phyloP scores from a whole-genome alignment of 2,888 invertebrate genomes.

The Rotaria magnacalcarata region DNA sequence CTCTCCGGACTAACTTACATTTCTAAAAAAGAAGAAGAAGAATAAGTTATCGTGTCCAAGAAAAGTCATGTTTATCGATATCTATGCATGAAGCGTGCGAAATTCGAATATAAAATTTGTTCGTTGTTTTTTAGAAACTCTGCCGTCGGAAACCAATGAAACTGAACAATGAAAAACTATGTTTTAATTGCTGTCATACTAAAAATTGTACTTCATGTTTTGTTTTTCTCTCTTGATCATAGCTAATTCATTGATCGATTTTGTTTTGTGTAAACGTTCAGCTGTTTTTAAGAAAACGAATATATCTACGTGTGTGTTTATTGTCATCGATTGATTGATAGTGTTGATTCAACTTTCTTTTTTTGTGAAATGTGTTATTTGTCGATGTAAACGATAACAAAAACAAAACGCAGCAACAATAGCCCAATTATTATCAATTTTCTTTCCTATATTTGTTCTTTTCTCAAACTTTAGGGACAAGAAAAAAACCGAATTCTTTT shows the following conservation, averaged over 20 bases:
- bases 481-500: not conserved
- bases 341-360: not conserved
- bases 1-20: too few species aligned
- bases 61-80: too few species aligned
- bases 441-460: not conserved
- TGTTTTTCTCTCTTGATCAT: not conserved
- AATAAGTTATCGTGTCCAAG: too few species aligned
- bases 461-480: not conserved
- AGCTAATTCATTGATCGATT: not conserved
- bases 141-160: not conserved
- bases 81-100: too few species aligned
- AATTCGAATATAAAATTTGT: not conserved
- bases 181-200: not conserved
- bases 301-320: not conserved
- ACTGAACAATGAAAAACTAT: too few species aligned
- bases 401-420: not conserved
- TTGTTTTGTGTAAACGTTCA: constrained; percentile 3
- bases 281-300: not conserved
- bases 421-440: not conserved
- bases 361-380: not conserved
- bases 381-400: not conserved
- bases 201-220: not conserved
- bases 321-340: not conserved
- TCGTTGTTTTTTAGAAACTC: not conserved
- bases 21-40: too few species aligned